Evolutionary conservation across 2,888 invertebrate species (phyloP), one percentile per base, ranked within the genome.

Genomic region (Zaprionus lineosus): DNA sequence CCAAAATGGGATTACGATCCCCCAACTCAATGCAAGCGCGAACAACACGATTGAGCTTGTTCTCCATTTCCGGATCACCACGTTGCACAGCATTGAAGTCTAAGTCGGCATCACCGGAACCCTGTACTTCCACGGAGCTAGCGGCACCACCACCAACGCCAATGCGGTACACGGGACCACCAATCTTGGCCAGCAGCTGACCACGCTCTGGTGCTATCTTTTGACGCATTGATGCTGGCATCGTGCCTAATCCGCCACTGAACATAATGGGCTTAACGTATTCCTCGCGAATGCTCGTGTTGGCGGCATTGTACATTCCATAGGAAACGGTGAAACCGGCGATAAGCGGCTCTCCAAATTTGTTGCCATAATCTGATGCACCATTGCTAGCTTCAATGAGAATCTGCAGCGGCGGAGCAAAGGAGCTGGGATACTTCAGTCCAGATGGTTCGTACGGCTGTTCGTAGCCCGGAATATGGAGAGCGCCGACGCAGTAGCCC

Each of bases 201-300:
- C 96, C 95, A 90, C 93, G 92, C 83, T 93, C 91, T 0, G 98
- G 95, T 43, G 91, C 90, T 31, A 93, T 90, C 91, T 98, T 98
- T 41, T 93, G 91, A 0, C 95, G 93, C 94, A 97, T 95, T 16
- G 91, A 89, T 1, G 94, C 93, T 62, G 97, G 96, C 93, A 99
- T 95, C 47, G 94, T 94, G 1, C 99, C 99, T 63, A 99, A 93
- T 16, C 99, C 98, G 37, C 96, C 99, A 85, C 97, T 98, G 87
- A 99, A 99, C 98, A 99, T 98, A 57, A 99, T 98, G 0, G 99
- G 99, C 87, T 99, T 99, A 7, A 99, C 95, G 92, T 96, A 99
- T 89, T 99, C 99, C 51, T 95, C 93, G 52, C 98, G 92, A 65
- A 93, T 92, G 9, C 92, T 92, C 18, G 91, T 90, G 3, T 48